Conservation (phyloP, 2,888 invertebrate genomes). For the Morpho helenor region DNA sequence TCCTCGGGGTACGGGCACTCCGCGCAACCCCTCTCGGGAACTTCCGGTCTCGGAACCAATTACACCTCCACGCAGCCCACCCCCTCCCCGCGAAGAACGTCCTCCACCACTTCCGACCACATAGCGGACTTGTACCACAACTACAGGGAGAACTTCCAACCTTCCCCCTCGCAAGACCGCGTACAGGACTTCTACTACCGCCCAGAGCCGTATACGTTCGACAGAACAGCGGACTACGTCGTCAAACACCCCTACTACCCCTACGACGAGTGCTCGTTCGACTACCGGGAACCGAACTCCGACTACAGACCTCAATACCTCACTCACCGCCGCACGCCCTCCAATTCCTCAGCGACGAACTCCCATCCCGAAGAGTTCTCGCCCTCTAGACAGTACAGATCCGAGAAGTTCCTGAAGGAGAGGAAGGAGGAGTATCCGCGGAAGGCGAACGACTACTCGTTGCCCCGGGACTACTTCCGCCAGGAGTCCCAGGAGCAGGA, state of each 20-base stretch:
- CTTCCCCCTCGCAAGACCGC: slow-evolving; percentile 52
- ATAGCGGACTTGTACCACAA: slow-evolving; percentile 82
- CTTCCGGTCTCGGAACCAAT: slow-evolving; percentile 74
- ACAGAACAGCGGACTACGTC: slow-evolving; percentile 66
- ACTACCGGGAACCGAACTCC: slow-evolving; percentile 57
- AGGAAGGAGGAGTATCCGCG: slow-evolving; percentile 54
- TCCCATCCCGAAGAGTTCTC: slow-evolving; percentile 75
- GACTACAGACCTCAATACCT: slow-evolving; percentile 63
- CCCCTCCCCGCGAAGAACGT: slow-evolving; percentile 85
- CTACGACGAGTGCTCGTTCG: slow-evolving; percentile 64
- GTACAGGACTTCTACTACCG: slow-evolving; percentile 58
- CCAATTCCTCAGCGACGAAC: slow-evolving; percentile 83
- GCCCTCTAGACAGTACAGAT: slow-evolving; percentile 54
- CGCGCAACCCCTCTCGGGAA: slow-evolving; percentile 69
- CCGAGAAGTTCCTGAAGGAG: slow-evolving; percentile 43
- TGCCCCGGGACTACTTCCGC: slow-evolving; percentile 60
- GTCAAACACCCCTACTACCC: slow-evolving; percentile 65
- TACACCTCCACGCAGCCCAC: slow-evolving; percentile 78
- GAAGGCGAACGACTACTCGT: slow-evolving; percentile 55
- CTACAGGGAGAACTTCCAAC: slow-evolving; percentile 71
- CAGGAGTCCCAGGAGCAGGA: slow-evolving; percentile 49
- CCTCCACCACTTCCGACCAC: slow-evolving; percentile 78
- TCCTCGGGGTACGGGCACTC: slow-evolving; percentile 74
- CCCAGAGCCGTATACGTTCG: slow-evolving; percentile 55
- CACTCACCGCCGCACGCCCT: slow-evolving; percentile 87